Percentiles rank a stretch among this genome's conserved stretches.
Evolutionary conservation across 2,797 vertebrate species (phyloP).

Genomic region (Antrozous pallidus): DNA sequence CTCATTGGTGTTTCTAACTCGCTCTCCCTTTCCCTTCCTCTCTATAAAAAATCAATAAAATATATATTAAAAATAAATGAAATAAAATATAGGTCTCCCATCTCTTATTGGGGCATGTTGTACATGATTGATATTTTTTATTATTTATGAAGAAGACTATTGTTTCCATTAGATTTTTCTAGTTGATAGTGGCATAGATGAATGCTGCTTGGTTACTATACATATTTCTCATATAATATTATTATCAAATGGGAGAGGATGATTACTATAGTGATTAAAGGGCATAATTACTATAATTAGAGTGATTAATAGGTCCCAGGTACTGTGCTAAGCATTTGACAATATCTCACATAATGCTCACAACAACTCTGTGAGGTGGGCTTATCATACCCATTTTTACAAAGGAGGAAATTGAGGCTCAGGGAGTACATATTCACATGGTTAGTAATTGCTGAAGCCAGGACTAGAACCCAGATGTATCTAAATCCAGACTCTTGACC

Average conservation of each 20-base stretch:
- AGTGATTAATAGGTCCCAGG: neutral
- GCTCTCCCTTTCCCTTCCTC: no score
- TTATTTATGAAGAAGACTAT: neutral
- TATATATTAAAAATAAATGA: no score
- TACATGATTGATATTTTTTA: neutral
- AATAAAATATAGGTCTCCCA: neutral
- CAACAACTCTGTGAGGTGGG: neutral
- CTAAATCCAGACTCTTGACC: neutral
- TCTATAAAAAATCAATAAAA: no score
- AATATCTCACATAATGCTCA: neutral
- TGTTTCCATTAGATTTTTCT: conserved; percentile 7
- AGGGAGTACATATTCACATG: neutral
- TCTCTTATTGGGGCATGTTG: neutral
- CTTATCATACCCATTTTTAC: neutral
- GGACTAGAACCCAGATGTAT: neutral
- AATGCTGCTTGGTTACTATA: neutral
- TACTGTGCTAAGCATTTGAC: neutral
- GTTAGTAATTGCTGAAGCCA: neutral
- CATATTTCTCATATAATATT: neutral
- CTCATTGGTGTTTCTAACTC: no score
- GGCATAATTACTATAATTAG: neutral
- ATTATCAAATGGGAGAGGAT: neutral
- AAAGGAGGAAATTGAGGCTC: neutral
- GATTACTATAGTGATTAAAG: neutral
- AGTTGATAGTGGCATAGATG: neutral